These are phyloP conservation scores for Rhodeus uyekii DNA, from an alignment of 2,797 vertebrate genomes.

Conservation along the genomic window DNA sequence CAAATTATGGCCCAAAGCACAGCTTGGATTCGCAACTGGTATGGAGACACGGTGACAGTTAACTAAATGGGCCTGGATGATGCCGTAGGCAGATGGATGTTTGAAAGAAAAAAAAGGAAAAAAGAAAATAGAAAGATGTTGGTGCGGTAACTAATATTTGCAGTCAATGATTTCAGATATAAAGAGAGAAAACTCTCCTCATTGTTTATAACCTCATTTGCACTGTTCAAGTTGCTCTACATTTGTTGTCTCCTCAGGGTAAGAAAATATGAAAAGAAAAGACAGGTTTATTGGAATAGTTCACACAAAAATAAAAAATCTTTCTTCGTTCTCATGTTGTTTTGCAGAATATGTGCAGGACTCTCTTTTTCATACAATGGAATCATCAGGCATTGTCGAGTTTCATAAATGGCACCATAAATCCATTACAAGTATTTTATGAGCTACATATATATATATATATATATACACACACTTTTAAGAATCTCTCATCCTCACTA, in stretches of 20 bases:
- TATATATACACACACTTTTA: too few species aligned
- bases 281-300: neutral
- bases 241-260: neutral
- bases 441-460: too few species aligned
- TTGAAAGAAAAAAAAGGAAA: neutral
- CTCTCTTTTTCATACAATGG: neutral
- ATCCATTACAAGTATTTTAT: neutral
- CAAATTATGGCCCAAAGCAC: constrained; percentile 8
- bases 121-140: neutral
- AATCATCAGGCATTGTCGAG: neutral
- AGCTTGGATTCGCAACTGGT: constrained; percentile 19
- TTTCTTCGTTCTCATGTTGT: neutral
- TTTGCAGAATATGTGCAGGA: neutral
- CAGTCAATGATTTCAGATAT: constrained; percentile 5
- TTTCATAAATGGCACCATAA: neutral
- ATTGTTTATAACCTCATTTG: neutral
- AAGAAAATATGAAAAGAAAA: constrained; percentile 8
- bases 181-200: neutral
- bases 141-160: constrained; percentile 11
- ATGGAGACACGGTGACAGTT: constrained; percentile 3
- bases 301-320: neutral
- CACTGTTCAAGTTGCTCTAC: neutral
- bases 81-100: constrained; percentile 12
- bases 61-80: constrained; percentile 24
- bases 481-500: neutral